Evolutionary conservation across 2,888 invertebrate genomes (phyloP), one percentile per base, ranked within the genome.

Genomic region (Harpalus rufipes): DNA sequence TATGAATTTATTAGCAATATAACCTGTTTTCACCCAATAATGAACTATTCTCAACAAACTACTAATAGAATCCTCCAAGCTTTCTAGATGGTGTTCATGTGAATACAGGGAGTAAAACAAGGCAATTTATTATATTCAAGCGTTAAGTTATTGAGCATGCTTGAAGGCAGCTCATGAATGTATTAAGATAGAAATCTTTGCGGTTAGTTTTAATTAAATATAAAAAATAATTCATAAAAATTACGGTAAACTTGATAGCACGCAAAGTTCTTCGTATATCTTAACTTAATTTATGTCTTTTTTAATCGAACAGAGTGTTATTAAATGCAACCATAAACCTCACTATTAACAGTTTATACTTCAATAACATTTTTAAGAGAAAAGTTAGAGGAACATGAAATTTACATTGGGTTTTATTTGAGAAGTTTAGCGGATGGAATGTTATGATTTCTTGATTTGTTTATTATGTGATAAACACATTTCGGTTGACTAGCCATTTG

Each of bases 151-250:
- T 39, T 68, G 68, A 68, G 25, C 68, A 68, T 68, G 32, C 14
- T 68, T 63, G 21, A 63, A 63, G 68, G 21, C 8, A 10, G 68
- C 14, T 68, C 68, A 68, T 68, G 68, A 68, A 68, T 68, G 68
- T 68, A 68, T 68, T 14, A 68, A 68, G 68, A 68, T 68, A 39
- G 25, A 10, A 10, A 68, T 68, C 68, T 68, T 68, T 39, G 12
- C 39, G 14, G 68, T 68, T 39, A 21, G 68, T 14, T 68, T 68
- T 68, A 68, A 68, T 68, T 68, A 68, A 68, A 68, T 68, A 68
- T 68, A 68, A 68, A 68, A 68, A 68, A 68, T 68, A 68, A 68
- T 68, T 68, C 68, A 68, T 68, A 68, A 68, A 68, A 68, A 39
- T 68, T 68, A 63, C 25, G 21, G 18, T 12, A 63, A 63, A 63